Evolutionary conservation across 1,140 invertebrate species (phyloP).

Genomic region (Drosophila erecta): DNA sequence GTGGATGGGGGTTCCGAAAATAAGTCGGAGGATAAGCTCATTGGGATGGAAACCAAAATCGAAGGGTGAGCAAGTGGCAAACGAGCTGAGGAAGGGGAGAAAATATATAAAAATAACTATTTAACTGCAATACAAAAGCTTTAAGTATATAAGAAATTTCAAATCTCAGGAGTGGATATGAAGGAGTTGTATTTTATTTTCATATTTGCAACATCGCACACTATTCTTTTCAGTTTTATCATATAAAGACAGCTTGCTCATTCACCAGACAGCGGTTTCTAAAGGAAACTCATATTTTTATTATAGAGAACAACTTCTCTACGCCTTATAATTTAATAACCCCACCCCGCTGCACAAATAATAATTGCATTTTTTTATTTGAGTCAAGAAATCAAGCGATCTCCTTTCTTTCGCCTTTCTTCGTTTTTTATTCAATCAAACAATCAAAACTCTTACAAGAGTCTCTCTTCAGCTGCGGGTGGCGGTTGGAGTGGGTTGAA

Average conservation of each 20-base stretch:
- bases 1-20: constrained; percentile 21
- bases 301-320: background rate
- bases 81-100: no score
- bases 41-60: constrained; percentile 8
- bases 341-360: background rate
- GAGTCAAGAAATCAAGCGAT: constrained; percentile 13
- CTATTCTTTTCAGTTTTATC: no score
- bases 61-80: constrained; percentile 7
- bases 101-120: background rate
- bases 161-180: no score
- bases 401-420: background rate
- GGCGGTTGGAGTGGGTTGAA: background rate
- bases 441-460: constrained; percentile 70
- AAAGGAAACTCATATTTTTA: background rate
- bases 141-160: no score
- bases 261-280: no score
- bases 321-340: background rate
- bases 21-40: constrained; percentile 16
- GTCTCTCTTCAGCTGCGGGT: constrained; percentile 58
- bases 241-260: no score
- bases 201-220: no score
- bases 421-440: constrained; percentile 34
- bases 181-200: no score
- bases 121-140: no score
- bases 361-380: constrained; percentile 37